These are phyloP conservation scores for Ariolimax columbianus DNA, from an alignment of 2,888 invertebrate genomes.

Conservation along the genomic window DNA sequence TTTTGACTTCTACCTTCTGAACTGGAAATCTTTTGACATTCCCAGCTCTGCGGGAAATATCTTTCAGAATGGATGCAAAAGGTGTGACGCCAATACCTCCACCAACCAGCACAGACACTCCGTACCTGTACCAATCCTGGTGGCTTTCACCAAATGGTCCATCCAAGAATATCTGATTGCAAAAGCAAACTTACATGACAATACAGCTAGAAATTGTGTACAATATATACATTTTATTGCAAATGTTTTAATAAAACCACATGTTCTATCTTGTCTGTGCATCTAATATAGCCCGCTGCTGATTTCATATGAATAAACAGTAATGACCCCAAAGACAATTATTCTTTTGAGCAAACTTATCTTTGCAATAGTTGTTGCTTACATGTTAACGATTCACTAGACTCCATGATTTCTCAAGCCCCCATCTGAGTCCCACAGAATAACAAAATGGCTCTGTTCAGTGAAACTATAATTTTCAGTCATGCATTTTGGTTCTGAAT, in stretches of 20 bases:
- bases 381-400: too few relatives aligned
- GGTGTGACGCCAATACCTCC: constrained; percentile 85
- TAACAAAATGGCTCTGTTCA: too few relatives aligned
- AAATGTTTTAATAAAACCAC: too few relatives aligned
- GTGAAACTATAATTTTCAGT: too few relatives aligned
- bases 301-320: too few relatives aligned
- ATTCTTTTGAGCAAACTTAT: not conserved
- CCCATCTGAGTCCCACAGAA: too few relatives aligned
- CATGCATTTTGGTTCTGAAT: too few relatives aligned
- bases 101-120: constrained; percentile 83
- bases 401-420: too few relatives aligned
- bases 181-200: not conserved
- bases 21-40: constrained; percentile 70
- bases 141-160: constrained; percentile 85
- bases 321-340: too few relatives aligned
- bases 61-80: constrained; percentile 84
- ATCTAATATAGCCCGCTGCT: not conserved
- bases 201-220: not conserved
- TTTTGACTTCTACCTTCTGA: constrained; percentile 71
- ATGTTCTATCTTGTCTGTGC: not conserved
- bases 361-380: too few relatives aligned
- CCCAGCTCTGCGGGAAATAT: constrained; percentile 80
- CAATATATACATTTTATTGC: not conserved
- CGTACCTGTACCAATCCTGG: constrained; percentile 84
- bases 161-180: constrained; percentile 81